Evolutionary conservation across 2,113 vertebrate genomes (phyloP), one percentile per base, ranked within the genome.

Genomic region (Stegostoma tigrinum): DNA sequence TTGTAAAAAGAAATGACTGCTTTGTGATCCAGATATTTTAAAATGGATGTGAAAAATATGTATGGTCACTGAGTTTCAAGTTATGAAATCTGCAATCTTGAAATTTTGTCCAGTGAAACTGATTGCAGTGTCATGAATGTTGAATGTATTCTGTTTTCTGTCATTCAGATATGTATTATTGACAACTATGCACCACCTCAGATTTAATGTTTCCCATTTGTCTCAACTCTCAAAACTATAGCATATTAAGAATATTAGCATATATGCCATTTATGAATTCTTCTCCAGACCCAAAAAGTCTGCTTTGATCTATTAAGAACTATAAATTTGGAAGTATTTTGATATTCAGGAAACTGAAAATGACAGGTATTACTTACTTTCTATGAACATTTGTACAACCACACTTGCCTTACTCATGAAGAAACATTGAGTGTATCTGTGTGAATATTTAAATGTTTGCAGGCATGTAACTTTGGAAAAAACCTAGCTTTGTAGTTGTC

Each of bases 11-110:
- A 38, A 72, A 95, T 95, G 94, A 52, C 67, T 48, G n/a, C n/a
- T 95, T 95, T 52, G 67, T 95, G 94, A 95, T 95, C 68, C 70
- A 70, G 75, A 70, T 70, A 68, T 95, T 95, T 95, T 95, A 75
- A 95, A 48, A 70, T 95, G 93, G 93, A 95, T 95, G 64, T 95
- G 64, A 67, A 94, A 66, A 94, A 94, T 94, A 23, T 94, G 42
- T 94, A 68, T 1, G 23, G 64, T 24, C 38, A 70, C 93, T 94
- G 93, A 48, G 21, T 94, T 70, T 68, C 64, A 67, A 48, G 42
- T 95, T 95, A 45, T 42, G 27, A 72, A 95, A 95, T 95, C 27
- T 95, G 75, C 68, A 95, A 75, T 75, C 42, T 95, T 95, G 68
- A 48, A 34, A 23, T 93, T 72, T 95, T 48, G 24, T 30, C 72